A percentile compares a stretch with the other conserved stretches of the same genome.
phyloP scores from a whole-genome alignment of 2,888 invertebrate genomes.

The Cinara cedri region DNA sequence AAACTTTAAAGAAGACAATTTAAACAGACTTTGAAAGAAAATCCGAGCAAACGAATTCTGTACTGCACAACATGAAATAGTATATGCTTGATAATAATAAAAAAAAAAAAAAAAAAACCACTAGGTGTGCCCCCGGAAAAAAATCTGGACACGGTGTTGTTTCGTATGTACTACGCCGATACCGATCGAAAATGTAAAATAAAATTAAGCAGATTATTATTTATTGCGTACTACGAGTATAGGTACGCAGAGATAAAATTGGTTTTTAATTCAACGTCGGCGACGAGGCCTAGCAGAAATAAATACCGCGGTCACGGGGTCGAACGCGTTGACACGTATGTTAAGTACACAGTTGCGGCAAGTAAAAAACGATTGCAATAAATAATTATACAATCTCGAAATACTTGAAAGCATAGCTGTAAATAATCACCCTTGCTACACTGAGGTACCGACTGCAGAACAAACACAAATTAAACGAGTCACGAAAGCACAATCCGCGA shows the following conservation, averaged over 20 bases:
- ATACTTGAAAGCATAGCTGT: slow-evolving; percentile 19
- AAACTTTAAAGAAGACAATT: too few relatives aligned
- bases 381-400: slow-evolving; percentile 30
- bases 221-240: too few relatives aligned
- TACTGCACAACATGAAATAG: too few relatives aligned
- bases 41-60: too few relatives aligned
- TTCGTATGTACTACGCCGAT: neutral
- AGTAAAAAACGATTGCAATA: slow-evolving; percentile 33
- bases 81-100: too few relatives aligned
- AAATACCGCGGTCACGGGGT: slow-evolving; percentile 36
- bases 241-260: neutral
- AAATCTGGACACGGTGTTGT: too few relatives aligned
- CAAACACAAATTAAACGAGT: too few relatives aligned
- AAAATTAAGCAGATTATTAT: neutral
- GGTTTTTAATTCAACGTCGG: neutral
- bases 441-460: too few relatives aligned
- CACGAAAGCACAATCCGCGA: too few relatives aligned
- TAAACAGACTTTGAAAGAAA: too few relatives aligned
- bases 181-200: neutral
- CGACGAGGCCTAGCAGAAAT: slow-evolving; percentile 39
- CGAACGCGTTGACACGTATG: slow-evolving; percentile 5
- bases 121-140: too few relatives aligned
- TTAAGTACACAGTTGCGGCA: neutral
- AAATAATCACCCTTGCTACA: slow-evolving; percentile 16
- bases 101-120: neutral